Conservation (phyloP, 1,140 invertebrate genomes). For the Microplitis mediator region DNA sequence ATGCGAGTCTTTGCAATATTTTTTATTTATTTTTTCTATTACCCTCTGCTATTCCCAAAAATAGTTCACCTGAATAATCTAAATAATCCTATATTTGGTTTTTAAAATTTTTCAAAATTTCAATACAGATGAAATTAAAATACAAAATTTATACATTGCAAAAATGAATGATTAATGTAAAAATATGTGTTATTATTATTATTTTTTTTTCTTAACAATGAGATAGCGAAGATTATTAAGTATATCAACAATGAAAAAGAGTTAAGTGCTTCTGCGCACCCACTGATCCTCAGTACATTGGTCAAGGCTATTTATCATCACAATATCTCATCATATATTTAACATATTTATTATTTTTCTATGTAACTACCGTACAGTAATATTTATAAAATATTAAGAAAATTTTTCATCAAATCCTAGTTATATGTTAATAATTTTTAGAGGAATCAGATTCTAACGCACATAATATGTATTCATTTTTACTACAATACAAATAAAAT, state of each 20-base stretch:
- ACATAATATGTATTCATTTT: too few relatives aligned
- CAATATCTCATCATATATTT: neutral
- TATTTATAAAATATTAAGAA: too few relatives aligned
- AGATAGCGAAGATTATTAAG: neutral
- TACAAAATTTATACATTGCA: neutral
- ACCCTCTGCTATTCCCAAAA: too few relatives aligned
- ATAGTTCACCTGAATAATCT: too few relatives aligned
- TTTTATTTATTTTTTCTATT: too few relatives aligned
- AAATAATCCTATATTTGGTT: too few relatives aligned
- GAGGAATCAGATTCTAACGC: too few relatives aligned
- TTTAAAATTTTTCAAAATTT: too few relatives aligned
- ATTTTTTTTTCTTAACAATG: neutral
- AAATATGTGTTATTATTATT: neutral
- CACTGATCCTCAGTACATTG: slow-evolving; percentile 5
- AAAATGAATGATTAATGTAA: neutral
- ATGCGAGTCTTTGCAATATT: too few relatives aligned
- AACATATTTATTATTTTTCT: neutral
- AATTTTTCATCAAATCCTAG: too few relatives aligned
- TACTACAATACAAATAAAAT: too few relatives aligned
- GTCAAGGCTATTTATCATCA: neutral
- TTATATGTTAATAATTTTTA: too few relatives aligned
- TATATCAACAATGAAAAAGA: neutral
- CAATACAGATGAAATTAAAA: neutral
- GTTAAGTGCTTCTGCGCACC: slow-evolving; percentile 2
- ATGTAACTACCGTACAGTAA: neutral